phyloP scores from a whole-genome alignment of 2,888 invertebrate genomes.

The Tachina lurida region DNA sequence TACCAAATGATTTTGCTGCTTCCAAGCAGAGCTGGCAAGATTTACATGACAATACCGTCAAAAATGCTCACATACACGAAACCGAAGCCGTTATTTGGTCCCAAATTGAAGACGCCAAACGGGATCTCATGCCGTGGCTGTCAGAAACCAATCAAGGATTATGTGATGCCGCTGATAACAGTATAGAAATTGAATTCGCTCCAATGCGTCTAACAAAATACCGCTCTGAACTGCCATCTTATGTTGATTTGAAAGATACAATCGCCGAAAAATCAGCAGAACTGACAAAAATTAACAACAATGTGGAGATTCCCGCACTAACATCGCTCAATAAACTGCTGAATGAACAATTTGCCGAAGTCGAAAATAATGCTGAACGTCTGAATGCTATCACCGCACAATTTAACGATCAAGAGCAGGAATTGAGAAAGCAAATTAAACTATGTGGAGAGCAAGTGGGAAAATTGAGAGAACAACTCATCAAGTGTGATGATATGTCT shows the following conservation, averaged over 20 bases:
- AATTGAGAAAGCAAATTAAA: conserved; percentile 89
- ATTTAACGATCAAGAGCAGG: conserved; percentile 89
- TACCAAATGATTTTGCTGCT: conserved; percentile 83
- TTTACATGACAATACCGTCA: conserved; percentile 88
- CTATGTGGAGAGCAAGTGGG: conserved; percentile 87
- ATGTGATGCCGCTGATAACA: conserved; percentile 89
- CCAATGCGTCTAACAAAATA: conserved; percentile 91
- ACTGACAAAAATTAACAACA: conserved; percentile 89
- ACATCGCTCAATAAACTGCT: conserved; percentile 86
- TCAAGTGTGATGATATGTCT: conserved; percentile 94
- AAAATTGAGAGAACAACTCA: conserved; percentile 91
- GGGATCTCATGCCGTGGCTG: conserved; percentile 92
- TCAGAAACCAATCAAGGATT: conserved; percentile 91
- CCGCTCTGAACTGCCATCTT: conserved; percentile 92
- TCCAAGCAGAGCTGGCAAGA: conserved; percentile 88
- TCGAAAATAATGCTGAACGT: conserved; percentile 89
- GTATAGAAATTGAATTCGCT: conserved; percentile 91
- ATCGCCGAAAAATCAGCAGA: conserved; percentile 92
- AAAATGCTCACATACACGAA: conserved; percentile 91
- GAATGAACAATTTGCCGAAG: conserved; percentile 89
- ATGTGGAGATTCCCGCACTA: conserved; percentile 88
- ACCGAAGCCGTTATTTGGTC: conserved; percentile 96
- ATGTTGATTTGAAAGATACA: conserved; percentile 89
- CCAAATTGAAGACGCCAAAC: conserved; percentile 93
- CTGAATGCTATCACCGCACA: conserved; percentile 89